Base-by-base conservation (phyloP, 2,888 invertebrate genomes). In the Diaperis boleti region DNA sequence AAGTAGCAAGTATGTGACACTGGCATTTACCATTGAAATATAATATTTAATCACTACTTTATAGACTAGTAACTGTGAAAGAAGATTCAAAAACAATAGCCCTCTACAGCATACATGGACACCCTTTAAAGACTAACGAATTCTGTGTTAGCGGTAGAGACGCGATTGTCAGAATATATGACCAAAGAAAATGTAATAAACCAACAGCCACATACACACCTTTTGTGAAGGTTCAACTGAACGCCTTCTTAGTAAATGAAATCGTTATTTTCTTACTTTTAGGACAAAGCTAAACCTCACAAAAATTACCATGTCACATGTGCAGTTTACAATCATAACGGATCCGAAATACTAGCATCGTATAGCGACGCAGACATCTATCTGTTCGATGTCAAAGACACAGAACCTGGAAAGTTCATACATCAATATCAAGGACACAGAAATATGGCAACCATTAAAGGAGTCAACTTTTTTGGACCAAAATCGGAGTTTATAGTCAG, bases 331-430 rank as follows among this genome's bases (percentile, higher is more conserved):
- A 97, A 94, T 82, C 89, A 94, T 82, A 90, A 93, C 81, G 97
- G 97, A 37, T 87, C 91, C 49, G 95, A 96, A 84, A 89, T 98
- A 50, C 83, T 98, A 7, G 96, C 92, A n/a, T 93, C 95, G 0
- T 97, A 96, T 80, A 96, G 94, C 80, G 95, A 96, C 77, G 95
- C 95, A 65, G 92, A 94, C 73, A 92, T 98, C 69, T 97, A 94
- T 82, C 83, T 96, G 29, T 97, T 95, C 76, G 90, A 95, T 78
- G 86, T 88, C 11, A 83, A 76, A 81, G 82, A 63, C 76, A 63
- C 73, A 0, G 71, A 73, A 11, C 79, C 84, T 0, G 88, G 89
- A 26, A 71, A 74, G 5, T 88, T 82, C 77, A 80, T 83, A 0
- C 85, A 85, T 62, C 81, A 82, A 5, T 88, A 87, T 75, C 82